These are phyloP conservation scores for Scolanthus callimorphus DNA, from an alignment of 92 coral and sea anemone species.

Conservation along the genomic window DNA sequence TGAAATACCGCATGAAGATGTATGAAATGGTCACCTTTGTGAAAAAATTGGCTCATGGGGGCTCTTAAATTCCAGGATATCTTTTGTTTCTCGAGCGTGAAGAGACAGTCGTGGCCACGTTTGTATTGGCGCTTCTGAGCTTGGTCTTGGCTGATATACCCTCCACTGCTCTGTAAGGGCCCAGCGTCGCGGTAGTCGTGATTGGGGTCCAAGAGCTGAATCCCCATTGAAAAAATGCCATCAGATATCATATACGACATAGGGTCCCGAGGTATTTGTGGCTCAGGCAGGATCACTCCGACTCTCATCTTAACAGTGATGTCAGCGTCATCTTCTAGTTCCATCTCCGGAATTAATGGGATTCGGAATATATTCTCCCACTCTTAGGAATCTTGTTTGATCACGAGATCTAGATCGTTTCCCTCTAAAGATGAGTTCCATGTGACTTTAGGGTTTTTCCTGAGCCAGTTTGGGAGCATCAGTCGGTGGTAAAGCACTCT, in stretches of 20 bases:
- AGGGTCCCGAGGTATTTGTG: conserved; percentile 27
- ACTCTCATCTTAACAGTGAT: conserved; percentile 44
- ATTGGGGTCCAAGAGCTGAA: conserved; percentile 46
- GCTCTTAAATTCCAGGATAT: too few species aligned
- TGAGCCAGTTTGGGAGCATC: conserved; percentile 58
- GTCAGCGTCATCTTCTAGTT: conserved; percentile 22
- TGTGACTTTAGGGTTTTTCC: conserved; percentile 1
- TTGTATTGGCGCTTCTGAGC: conserved; percentile 17
- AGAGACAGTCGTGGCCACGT: conserved; percentile 5
- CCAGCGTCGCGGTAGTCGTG: conserved; percentile 28
- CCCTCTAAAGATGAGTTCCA: conserved; percentile 7
- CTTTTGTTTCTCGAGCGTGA: too few species aligned
- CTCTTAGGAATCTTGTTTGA: conserved; percentile 25
- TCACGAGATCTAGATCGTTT: conserved; percentile 19
- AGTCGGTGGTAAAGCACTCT: conserved; percentile 56
- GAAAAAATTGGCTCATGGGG: too few species aligned
- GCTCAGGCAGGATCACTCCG: conserved; percentile 52
- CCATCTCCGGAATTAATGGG: conserved; percentile 7
- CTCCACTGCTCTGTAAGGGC: conserved; percentile 57
- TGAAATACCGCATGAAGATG: too few species aligned
- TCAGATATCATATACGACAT: too few species aligned
- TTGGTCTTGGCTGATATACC: conserved; percentile 7
- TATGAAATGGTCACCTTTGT: too few species aligned
- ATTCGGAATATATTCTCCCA: conserved; percentile 49
- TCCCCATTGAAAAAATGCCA: conserved; percentile 27